Evolutionary conservation across 1,140 invertebrate genomes (phyloP).

Genomic region (Acromyrmex charruanus): DNA sequence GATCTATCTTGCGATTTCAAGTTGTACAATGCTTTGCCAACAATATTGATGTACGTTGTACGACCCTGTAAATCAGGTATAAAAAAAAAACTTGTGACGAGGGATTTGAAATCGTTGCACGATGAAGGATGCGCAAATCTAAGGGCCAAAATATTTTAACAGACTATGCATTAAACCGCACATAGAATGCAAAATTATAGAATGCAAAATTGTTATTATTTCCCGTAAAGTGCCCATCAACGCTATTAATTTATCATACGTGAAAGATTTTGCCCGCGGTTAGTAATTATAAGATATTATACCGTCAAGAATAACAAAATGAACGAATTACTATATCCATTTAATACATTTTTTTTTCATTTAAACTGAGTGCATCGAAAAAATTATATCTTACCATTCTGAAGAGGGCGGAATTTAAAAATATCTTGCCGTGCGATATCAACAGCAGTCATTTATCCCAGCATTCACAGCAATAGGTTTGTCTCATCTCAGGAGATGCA

Average conservation of each 20-base stretch:
- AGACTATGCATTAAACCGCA: background rate
- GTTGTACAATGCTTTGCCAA: background rate
- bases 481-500: slow-evolving; percentile 23
- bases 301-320: background rate
- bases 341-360: background rate
- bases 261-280: background rate
- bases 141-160: background rate
- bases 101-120: background rate
- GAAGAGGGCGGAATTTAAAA: slow-evolving; percentile 57
- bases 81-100: background rate
- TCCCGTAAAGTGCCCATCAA: background rate
- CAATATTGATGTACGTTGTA: background rate
- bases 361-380: background rate
- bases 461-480: slow-evolving; percentile 43
- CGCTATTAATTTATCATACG: background rate
- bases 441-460: slow-evolving; percentile 71
- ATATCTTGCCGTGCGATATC: slow-evolving; percentile 63
- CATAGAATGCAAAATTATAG: background rate
- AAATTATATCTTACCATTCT: slow-evolving; percentile 38
- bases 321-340: background rate
- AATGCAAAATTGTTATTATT: background rate
- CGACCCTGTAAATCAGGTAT: background rate
- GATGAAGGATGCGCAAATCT: background rate
- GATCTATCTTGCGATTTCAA: background rate
- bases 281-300: background rate